Evolutionary conservation across 1,140 invertebrate species (phyloP), one percentile per base, ranked within the genome.

Genomic region (Protaetia brevitarsis): DNA sequence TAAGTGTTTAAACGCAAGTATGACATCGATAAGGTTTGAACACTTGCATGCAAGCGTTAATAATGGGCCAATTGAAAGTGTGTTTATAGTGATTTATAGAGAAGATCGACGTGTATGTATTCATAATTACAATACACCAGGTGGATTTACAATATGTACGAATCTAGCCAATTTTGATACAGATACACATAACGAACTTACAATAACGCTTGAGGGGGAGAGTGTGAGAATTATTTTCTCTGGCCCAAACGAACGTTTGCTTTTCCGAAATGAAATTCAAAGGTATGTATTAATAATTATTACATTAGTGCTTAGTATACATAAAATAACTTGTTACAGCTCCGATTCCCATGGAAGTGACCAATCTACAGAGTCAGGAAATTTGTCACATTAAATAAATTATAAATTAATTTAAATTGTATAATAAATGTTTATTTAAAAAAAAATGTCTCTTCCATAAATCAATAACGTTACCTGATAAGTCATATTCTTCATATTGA

Each of bases 341-440:
- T 51, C 41, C 41, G 41, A 51, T 21, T 51, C 41, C 19, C 21
- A 23, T 51, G 41, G 41, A 51, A 51, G 1, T 21, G 41, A 51
- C 41, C 16, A 51, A 51, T 51, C 19, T 23, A 7, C 16, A 51
- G 41, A 51, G 21, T 51, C 41, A 21, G 41, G 41, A 51, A 51
- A 51, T 51, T 51, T 51, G 19, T 21, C 41, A 34, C 31, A 51
- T 51, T 51, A 51, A 51, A 21, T 51, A 51, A 51, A 51, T 51
- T 51, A 51, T 51, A 23, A 51, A 51, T 51, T 51, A 51, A 51
- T 51, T 51, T 21, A 51, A 51, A 51, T 51, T 51, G 41, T 51
- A 21, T 51, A 51, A 51, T 51, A 51, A 51, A 51, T 51, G 41
- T 51, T 51, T 51, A 51, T 51, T 51, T 51, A 51, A 51, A 51